Base-by-base conservation (phyloP, 2,888 invertebrate genomes). In the Plebejus melissa region DNA sequence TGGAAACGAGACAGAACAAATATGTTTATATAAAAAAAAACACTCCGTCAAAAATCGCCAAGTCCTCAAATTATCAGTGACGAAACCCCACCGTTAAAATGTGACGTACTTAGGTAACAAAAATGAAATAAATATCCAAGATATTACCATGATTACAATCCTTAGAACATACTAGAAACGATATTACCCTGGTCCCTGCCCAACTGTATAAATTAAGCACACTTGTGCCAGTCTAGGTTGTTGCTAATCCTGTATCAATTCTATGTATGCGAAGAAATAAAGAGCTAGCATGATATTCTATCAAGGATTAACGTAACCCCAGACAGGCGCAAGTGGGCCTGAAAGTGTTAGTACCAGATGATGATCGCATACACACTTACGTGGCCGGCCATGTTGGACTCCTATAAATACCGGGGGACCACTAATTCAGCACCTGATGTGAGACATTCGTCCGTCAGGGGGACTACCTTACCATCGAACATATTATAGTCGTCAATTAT, bases 401-500 rank as follows among this genome's bases (percentile, higher is more conserved):
- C 16, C 41, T 41, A 22, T 22, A 22, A 41, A 9, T 70, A 70
- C n/a, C 13, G 41, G 13, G 36, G 4, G 11, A 69, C 69, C 38
- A 38, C 41, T 69, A 69, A 69, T 69, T 69, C 69, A n/a, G 69
- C 69, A 69, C 69, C 69, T 69, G 41, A 38, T 69, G 69, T 41
- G n/a, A 69, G 69, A 69, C 41, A 69, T 69, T 69, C 32, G 65
- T 11, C 65, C 65, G 32, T 65, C 65, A 65, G 65, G 65, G 32
- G 65, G 28, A 32, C 32, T 32, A 32, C 13, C 22, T 65, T 65
- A 54, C 28, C 32, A 36, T 54, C 5, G 46, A 65, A 75, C 13
- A 69, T 65, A 74, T 9, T 22, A 22, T 22, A 22, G 22, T 60
- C 28, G 28, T 60, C 60, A 60, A 7, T 60, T 16, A 54, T 54